Conservation (phyloP, 1,140 invertebrate species). For the Trichonephila clavipes region DNA sequence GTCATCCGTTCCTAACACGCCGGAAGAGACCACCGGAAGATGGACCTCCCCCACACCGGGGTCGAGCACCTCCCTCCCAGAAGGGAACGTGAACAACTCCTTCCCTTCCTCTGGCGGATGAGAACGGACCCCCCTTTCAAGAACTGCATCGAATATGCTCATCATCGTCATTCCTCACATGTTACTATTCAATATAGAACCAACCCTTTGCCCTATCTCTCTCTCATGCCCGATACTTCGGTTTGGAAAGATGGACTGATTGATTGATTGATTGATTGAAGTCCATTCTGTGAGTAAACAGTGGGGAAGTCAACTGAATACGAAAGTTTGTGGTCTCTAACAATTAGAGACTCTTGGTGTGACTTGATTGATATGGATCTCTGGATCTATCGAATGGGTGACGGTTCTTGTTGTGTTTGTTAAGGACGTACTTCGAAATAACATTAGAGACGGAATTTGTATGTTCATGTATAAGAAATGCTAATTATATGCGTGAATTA, state of each 20-base stretch:
- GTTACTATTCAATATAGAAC: constrained; percentile 3
- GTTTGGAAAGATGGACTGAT: neutral
- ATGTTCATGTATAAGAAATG: neutral
- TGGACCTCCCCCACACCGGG: neutral
- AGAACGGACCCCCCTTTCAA: neutral
- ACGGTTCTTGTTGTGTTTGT: constrained; percentile 8
- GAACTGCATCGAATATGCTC: constrained; percentile 45
- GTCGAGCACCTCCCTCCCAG: neutral
- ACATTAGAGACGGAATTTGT: neutral
- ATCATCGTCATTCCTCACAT: constrained; percentile 50
- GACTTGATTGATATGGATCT: neutral
- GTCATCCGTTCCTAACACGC: constrained; percentile 67
- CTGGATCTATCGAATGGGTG: neutral
- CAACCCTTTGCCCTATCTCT: neutral
- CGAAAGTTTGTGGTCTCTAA: neutral
- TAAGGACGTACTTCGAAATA: neutral
- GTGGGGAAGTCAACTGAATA: neutral
- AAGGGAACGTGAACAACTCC: neutral
- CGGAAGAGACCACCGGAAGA: constrained; percentile 26
- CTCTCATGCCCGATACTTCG: too few relatives aligned
- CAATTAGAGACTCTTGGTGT: neutral
- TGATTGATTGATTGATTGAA: neutral
- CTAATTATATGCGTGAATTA: neutral
- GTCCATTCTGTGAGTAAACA: neutral
- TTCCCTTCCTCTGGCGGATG: constrained; percentile 3